These are phyloP conservation scores for Ophraella communa DNA, from an alignment of 2,888 invertebrate species.

Conservation along the genomic window DNA sequence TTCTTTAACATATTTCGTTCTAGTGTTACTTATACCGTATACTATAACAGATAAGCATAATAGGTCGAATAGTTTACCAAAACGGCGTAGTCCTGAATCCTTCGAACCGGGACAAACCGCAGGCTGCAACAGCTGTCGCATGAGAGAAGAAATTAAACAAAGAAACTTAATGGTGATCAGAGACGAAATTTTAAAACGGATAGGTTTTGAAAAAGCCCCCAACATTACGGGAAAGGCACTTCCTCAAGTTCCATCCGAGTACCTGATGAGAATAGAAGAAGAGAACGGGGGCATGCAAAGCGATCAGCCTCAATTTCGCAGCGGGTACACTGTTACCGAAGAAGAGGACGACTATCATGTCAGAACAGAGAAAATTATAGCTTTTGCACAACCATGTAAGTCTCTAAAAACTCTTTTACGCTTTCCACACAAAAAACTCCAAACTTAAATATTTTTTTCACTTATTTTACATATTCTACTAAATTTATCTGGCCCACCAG, in stretches of 20 bases:
- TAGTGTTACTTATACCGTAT: slow-evolving; percentile 27
- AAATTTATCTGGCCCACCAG: too few species aligned
- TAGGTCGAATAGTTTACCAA: slow-evolving; percentile 39
- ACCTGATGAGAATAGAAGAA: slow-evolving; percentile 52
- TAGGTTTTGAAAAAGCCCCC: slow-evolving; percentile 64
- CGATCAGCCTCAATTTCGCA: slow-evolving; percentile 57
- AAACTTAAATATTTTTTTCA: too few species aligned
- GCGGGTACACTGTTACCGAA: slow-evolving; percentile 63
- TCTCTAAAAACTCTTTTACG: slow-evolving; percentile 27
- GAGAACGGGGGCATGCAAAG: slow-evolving; percentile 58
- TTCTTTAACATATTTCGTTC: slow-evolving; percentile 30
- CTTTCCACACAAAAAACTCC: too few species aligned
- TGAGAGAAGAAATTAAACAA: slow-evolving; percentile 65
- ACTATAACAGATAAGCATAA: slow-evolving; percentile 37
- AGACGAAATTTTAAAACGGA: slow-evolving; percentile 66
- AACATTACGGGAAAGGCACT: slow-evolving; percentile 67
- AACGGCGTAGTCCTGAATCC: slow-evolving; percentile 24
- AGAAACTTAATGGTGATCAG: slow-evolving; percentile 67
- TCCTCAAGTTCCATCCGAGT: slow-evolving; percentile 64
- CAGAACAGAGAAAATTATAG: slow-evolving; percentile 71
- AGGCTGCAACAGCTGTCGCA: slow-evolving; percentile 63
- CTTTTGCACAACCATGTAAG: slow-evolving; percentile 68
- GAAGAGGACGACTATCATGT: slow-evolving; percentile 73
- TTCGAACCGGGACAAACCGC: slow-evolving; percentile 27
- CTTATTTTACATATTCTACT: too few species aligned